These are phyloP conservation scores for Chiroxiphia lanceolata DNA, from an alignment of 2,797 vertebrate genomes.

Conservation along the genomic window DNA sequence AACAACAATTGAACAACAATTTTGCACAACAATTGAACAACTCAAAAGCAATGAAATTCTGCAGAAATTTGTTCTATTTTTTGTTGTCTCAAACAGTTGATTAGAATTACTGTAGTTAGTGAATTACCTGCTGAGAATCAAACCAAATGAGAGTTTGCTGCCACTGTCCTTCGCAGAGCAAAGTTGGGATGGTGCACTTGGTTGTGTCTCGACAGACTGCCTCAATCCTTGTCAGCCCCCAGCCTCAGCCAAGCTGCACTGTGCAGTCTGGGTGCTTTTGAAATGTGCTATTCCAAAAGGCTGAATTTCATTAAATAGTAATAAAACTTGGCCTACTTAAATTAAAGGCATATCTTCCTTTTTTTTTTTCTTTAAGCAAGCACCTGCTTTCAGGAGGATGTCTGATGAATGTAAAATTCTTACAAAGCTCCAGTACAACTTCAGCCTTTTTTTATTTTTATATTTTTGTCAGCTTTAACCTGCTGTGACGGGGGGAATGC, in stretches of 20 bases:
- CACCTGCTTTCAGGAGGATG: neutral
- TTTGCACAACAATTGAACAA: neutral
- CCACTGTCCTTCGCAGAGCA: neutral
- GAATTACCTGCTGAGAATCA: neutral
- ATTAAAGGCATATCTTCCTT: constrained; percentile 30
- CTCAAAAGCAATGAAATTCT: neutral
- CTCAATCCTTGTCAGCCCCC: neutral
- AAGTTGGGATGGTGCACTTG: neutral
- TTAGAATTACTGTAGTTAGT: neutral
- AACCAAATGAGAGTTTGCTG: neutral
- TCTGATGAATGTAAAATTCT: neutral
- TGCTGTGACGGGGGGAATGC: neutral
- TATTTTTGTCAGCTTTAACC: neutral
- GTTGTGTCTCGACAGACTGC: neutral
- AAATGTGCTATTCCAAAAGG: constrained; percentile 21
- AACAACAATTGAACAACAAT: too few species aligned
- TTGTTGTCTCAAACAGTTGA: neutral
- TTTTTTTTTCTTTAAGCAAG: constrained; percentile 4
- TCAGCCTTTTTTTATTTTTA: neutral
- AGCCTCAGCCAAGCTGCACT: neutral
- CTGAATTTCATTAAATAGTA: constrained; percentile 37
- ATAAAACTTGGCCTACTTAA: constrained; percentile 36
- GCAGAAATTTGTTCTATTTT: neutral
- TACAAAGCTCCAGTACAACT: neutral
- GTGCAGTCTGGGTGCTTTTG: neutral